Percentiles rank a stretch among this genome's conserved stretches.
Conservation (phyloP, 30 jellyfish, hydroid and myxozoan species). For the Aurelia aurita region DNA sequence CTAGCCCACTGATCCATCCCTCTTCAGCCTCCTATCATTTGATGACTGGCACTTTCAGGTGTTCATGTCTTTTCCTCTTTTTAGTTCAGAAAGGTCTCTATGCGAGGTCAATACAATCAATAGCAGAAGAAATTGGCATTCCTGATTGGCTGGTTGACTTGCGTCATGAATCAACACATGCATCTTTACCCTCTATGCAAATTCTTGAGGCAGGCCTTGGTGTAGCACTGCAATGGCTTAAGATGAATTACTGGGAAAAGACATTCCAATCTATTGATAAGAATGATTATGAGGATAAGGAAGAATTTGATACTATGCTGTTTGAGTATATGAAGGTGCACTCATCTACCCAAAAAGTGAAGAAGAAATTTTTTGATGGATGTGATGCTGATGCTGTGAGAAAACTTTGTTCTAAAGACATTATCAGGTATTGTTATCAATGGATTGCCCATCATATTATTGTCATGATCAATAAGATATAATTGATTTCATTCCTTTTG, state of each 20-base stretch:
- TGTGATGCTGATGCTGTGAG: not conserved
- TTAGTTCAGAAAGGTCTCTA: constrained; percentile 85
- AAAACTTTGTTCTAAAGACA: not conserved
- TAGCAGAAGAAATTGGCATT: constrained; percentile 86
- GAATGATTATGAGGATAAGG: not conserved
- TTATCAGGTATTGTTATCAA: not conserved
- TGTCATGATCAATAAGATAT: too few species aligned
- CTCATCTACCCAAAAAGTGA: not conserved
- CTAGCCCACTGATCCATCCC: too few species aligned
- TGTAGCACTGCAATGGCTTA: constrained; percentile 78
- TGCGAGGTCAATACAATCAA: constrained; percentile 88
- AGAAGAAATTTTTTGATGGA: not conserved
- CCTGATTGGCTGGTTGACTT: constrained; percentile 97
- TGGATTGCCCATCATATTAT: too few species aligned
- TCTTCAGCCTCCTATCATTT: too few species aligned
- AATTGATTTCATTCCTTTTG: too few species aligned
- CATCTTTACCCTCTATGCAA: constrained; percentile 78
- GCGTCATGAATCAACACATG: constrained; percentile 94
- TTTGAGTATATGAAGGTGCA: constrained; percentile 13
- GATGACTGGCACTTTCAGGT: not conserved
- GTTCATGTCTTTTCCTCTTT: not conserved
- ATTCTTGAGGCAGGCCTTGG: constrained; percentile 58
- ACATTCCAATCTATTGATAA: constrained; percentile 24
- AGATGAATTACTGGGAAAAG: constrained; percentile 79
- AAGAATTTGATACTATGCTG: constrained; percentile 26